These are phyloP conservation scores for Hypomecis atomaria DNA, from an alignment of 2,888 invertebrate species.

Conservation along the genomic window DNA sequence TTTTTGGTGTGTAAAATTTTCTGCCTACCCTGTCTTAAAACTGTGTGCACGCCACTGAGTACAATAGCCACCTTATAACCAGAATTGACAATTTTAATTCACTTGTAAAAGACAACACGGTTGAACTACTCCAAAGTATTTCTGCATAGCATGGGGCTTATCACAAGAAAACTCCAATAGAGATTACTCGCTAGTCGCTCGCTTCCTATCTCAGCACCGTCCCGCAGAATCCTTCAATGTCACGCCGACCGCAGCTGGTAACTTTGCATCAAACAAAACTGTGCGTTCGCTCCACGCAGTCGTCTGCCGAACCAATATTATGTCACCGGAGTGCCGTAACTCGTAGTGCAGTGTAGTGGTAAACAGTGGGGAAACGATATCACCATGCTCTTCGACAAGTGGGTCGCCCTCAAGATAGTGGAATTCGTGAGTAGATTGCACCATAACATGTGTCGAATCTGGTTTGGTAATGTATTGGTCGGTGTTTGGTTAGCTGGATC, in stretches of 20 bases:
- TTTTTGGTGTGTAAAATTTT: no score
- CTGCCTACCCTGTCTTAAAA: no score
- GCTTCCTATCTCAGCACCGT: constrained; percentile 37
- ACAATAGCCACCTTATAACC: no score
- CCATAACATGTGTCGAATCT: constrained; percentile 46
- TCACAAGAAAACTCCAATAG: neutral
- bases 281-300: constrained; percentile 66
- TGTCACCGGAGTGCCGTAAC: constrained; percentile 52
- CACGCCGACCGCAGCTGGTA: constrained; percentile 58
- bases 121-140: no score
- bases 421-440: constrained; percentile 76
- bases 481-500: constrained; percentile 23
- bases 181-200: constrained; percentile 39
- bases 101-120: no score
- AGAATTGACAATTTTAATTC: no score
- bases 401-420: constrained; percentile 83
- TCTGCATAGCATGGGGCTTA: no score
- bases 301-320: constrained; percentile 58
- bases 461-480: constrained; percentile 45
- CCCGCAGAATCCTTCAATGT: constrained; percentile 60
- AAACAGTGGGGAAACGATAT: constrained; percentile 49
- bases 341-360: constrained; percentile 41
- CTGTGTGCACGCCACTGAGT: no score
- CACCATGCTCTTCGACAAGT: constrained; percentile 81
- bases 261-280: constrained; percentile 67